phyloP scores from a whole-genome alignment of 2,888 invertebrate genomes.

The Ornithoptera alexandrae region DNA sequence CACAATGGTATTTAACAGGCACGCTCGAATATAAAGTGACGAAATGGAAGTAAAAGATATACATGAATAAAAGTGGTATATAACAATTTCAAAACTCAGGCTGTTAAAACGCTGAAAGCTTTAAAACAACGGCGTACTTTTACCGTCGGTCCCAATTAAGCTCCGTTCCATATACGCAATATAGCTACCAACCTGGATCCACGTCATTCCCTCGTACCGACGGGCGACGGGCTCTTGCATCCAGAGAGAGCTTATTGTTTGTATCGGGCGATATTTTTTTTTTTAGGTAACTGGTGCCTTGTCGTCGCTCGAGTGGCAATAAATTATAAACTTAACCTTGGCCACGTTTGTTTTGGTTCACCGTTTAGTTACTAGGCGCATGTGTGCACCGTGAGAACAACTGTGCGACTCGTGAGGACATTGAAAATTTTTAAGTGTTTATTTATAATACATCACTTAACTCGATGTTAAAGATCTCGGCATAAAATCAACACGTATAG shows the following conservation, averaged over 20 bases:
- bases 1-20: slow-evolving; percentile 13
- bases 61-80: slow-evolving; percentile 24
- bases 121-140: slow-evolving; percentile 38
- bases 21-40: slow-evolving; percentile 4
- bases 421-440: slow-evolving; percentile 30
- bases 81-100: slow-evolving; percentile 43
- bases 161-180: slow-evolving; percentile 34
- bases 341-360: slow-evolving; percentile 70
- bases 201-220: slow-evolving; percentile 27
- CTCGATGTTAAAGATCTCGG: background rate
- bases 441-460: slow-evolving; percentile 20
- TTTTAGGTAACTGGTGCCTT: slow-evolving; percentile 53
- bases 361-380: slow-evolving; percentile 55
- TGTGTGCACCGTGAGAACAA: slow-evolving; percentile 71
- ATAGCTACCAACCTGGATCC: slow-evolving; percentile 37
- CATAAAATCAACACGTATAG: background rate
- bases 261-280: slow-evolving; percentile 51
- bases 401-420: slow-evolving; percentile 40
- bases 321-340: slow-evolving; percentile 77
- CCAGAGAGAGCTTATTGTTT: slow-evolving; percentile 61
- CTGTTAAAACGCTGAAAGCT: slow-evolving; percentile 31
- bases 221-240: slow-evolving; percentile 31
- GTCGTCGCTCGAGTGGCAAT: slow-evolving; percentile 71
- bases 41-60: slow-evolving; percentile 6
- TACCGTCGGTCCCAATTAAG: slow-evolving; percentile 44